Evolutionary conservation across 2,888 invertebrate genomes (phyloP).

Genomic region (Aporophyla nigra): DNA sequence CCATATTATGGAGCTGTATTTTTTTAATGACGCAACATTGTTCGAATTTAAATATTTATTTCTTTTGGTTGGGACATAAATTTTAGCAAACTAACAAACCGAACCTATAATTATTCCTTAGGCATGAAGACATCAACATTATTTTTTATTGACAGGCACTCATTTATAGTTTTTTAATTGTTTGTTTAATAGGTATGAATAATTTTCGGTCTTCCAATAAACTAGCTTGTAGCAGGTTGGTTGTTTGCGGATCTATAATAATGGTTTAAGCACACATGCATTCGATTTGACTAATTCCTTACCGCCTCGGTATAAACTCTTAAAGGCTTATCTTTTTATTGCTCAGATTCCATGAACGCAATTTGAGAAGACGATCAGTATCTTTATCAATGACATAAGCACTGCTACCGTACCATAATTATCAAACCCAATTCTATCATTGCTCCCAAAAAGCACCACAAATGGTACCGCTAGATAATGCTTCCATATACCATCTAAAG

Average conservation of each 20-base stretch:
- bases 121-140: slow-evolving; percentile 55
- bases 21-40: slow-evolving; percentile 65
- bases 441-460: slow-evolving; percentile 32
- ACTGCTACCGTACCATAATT: not conserved
- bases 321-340: no score
- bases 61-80: slow-evolving; percentile 56
- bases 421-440: slow-evolving; percentile 6
- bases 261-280: not conserved
- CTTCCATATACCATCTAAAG: slow-evolving; percentile 71
- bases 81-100: slow-evolving; percentile 60
- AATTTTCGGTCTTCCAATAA: not conserved
- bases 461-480: slow-evolving; percentile 50
- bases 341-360: not conserved
- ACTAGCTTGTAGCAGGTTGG: no score
- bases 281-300: not conserved
- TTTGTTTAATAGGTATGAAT: slow-evolving; percentile 28
- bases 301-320: not conserved
- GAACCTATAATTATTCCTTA: slow-evolving; percentile 60
- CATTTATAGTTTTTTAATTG: slow-evolving; percentile 43
- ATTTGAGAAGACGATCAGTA: not conserved
- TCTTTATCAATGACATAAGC: slow-evolving; percentile 2
- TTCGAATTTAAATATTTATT: slow-evolving; percentile 68
- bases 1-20: slow-evolving; percentile 65
- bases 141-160: slow-evolving; percentile 34
- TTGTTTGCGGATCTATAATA: not conserved